A percentile compares a stretch with the other conserved stretches of the same genome.
phyloP scores from a whole-genome alignment of 2,797 vertebrate genomes.

The Masticophis lateralis region DNA sequence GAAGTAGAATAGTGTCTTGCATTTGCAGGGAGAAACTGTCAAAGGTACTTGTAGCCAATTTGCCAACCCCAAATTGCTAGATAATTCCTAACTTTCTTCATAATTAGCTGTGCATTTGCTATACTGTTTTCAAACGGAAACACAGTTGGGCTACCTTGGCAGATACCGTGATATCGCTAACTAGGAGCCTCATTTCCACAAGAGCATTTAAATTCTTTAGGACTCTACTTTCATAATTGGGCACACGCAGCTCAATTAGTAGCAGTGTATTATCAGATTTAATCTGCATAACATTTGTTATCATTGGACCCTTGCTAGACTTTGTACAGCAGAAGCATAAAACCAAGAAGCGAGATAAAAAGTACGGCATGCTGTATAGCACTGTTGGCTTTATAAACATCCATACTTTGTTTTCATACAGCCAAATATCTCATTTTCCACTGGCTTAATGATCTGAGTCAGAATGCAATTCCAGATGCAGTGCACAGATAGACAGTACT shows the following conservation, averaged over 20 bases:
- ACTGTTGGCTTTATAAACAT: background rate
- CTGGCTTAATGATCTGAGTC: conserved; percentile 26
- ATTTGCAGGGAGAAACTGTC: background rate
- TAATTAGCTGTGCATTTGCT: conserved; percentile 10
- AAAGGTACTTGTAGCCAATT: background rate
- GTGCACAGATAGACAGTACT: background rate
- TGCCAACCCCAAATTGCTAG: background rate
- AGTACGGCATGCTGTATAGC: background rate
- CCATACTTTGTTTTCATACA: background rate
- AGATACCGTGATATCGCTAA: conserved; percentile 39
- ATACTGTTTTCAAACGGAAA: conserved; percentile 14
- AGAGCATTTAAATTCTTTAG: conserved; percentile 47
- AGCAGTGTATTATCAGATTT: conserved; percentile 58
- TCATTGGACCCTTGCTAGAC: conserved; percentile 53
- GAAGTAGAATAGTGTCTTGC: background rate
- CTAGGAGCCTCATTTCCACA: conserved; percentile 41
- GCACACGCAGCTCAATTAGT: conserved; percentile 54
- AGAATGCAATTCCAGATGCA: conserved; percentile 23
- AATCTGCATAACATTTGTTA: conserved; percentile 57
- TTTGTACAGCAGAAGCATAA: conserved; percentile 41
- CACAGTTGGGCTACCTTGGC: conserved; percentile 7
- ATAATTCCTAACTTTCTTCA: conserved; percentile 1
- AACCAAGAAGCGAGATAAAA: conserved; percentile 29
- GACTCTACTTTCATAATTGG: conserved; percentile 51
- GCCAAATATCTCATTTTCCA: conserved; percentile 27